Evolutionary conservation across 2,113 vertebrate species (phyloP), one percentile per base, ranked within the genome.

Genomic region (Petrocephalus microphthalmus): DNA sequence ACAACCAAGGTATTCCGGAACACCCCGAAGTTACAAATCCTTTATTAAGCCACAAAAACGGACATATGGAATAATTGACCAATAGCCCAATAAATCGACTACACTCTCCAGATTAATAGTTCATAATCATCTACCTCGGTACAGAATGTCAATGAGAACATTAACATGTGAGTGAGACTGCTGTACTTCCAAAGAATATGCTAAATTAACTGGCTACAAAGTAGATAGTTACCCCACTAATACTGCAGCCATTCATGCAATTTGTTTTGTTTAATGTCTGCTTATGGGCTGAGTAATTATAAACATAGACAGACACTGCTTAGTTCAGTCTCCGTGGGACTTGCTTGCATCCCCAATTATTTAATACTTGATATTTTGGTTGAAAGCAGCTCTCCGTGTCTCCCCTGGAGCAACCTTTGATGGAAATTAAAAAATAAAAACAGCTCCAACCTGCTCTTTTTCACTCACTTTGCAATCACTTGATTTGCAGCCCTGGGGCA

Each of bases 351-450:
- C 42, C 37, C 6, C 52, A 85, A 53, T 85, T 85, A 85, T 56
- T 85, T 85, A 33, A 85, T 42, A 54, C 52, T 85, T 85, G 52
- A 85, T 42, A 85, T 85, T 85, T 85, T 85, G 37, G 84, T 85
- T 85, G 51, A 85, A 85, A 85, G 84, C 84, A 85, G 25, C 84
- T 37, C 25, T 56, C 84, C 20, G 52, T 20, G 13, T 85, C 84
- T 85, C 52, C 84, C 84, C 52, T 54, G 22, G 53, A 85, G 84
- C 84, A 85, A 54, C 52, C 52, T 85, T 85, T 85, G 84, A 85
- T 54, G 29, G 49, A 85, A 85, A 85, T 85, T 56, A 85, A 85
- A 85, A 85, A 85, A 85, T 85, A 85, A 85, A 53, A 78, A 52
- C 45, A 84, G 25, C 52, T 19, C 49, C 13, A 2, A 85, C 49